Evolutionary conservation across 2,113 vertebrate genomes (phyloP).

Genomic region (Tauraco erythrolophus): DNA sequence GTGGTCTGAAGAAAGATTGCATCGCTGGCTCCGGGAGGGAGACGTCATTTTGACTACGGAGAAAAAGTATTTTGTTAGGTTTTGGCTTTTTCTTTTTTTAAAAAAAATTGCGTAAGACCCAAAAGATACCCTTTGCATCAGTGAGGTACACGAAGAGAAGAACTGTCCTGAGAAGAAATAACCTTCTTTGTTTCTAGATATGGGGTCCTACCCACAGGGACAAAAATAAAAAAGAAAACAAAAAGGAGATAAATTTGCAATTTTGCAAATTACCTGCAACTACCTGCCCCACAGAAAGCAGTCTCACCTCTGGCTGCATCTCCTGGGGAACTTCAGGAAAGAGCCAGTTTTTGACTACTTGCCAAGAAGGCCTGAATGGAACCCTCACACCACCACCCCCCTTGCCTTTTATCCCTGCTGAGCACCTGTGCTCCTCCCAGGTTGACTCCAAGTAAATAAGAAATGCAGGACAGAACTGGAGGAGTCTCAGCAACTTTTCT

Average conservation of each 20-base stretch:
- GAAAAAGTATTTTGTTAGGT: background rate
- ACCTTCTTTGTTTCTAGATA: background rate
- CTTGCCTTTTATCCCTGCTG: background rate
- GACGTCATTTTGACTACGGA: background rate
- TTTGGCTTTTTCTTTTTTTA: background rate
- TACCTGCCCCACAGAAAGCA: background rate
- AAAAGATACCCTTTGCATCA: background rate
- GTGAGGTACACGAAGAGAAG: rapidly evolving
- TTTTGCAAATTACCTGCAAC: no score
- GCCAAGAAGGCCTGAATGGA: background rate
- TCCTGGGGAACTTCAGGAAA: background rate
- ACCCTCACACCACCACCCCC: no score
- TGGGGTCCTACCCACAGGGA: background rate
- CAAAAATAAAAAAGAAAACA: background rate
- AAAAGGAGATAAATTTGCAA: background rate
- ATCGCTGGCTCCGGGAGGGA: background rate
- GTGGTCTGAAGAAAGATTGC: background rate
- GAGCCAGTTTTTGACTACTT: background rate
- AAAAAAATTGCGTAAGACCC: background rate
- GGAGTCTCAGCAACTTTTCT: background rate
- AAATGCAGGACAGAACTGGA: background rate
- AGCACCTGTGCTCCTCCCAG: background rate
- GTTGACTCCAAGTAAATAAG: background rate
- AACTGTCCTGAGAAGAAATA: background rate
- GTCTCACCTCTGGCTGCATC: background rate